Conservation (phyloP, 2,113 vertebrate genomes). For the Sterrhoptilus dennistouni region DNA sequence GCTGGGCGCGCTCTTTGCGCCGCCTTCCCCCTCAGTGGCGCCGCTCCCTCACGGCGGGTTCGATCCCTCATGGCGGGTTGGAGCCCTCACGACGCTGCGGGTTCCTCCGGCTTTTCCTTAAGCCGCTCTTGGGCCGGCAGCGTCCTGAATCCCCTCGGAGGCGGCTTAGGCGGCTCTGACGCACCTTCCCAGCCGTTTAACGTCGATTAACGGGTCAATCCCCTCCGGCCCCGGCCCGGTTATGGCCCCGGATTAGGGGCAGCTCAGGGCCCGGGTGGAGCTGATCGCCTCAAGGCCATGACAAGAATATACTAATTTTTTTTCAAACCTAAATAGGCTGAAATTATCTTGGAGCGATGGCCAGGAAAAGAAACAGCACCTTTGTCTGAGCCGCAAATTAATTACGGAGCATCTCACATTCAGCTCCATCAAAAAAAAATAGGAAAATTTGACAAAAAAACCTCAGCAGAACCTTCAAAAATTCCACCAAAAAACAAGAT, state of each 20-base stretch:
- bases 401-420: accelerated
- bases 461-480: not conserved
- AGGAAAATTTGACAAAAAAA: not conserved
- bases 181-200: not conserved
- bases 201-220: not conserved
- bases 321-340: not conserved
- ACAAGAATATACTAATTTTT: accelerated
- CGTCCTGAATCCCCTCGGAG: not conserved
- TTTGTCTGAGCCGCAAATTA: no score
- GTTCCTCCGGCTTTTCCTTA: accelerated
- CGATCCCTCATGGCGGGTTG: not conserved
- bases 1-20: accelerated
- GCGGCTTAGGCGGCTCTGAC: not conserved
- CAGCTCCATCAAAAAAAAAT: not conserved
- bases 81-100: accelerated
- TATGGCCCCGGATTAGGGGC: not conserved
- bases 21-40: accelerated
- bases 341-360: accelerated
- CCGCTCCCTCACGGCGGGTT: no score
- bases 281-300: not conserved
- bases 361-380: not conserved
- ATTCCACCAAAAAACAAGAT: not conserved
- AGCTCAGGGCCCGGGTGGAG: not conserved
- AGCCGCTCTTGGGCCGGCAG: accelerated
- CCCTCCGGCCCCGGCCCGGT: not conserved